Evolutionary conservation across 2,888 invertebrate species (phyloP), one percentile per base, ranked within the genome.

Genomic region (Andrena camellia): DNA sequence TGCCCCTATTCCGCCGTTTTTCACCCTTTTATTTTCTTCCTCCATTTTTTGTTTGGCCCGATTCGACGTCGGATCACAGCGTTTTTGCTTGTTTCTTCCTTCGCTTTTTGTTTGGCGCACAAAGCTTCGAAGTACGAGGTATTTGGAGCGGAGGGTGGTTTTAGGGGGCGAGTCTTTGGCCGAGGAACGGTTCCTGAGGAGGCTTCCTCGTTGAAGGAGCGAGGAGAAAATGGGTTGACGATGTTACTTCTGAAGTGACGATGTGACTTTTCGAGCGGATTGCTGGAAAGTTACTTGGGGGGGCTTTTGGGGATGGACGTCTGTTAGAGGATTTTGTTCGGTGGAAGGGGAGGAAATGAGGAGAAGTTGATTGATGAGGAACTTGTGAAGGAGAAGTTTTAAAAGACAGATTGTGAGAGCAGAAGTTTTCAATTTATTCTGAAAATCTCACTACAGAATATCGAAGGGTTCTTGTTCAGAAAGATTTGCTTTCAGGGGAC

Each of bases 1-100:
- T 57, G 60, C 48, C 60, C 48, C 52, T 59, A n/a, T 79, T 57
- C 13, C 33, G 10, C 20, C 50, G 31, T 62, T 78, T 57, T 23
- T 2, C 35, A 23, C 50, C 60, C 20, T 31, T 33, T 23, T 4
- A 31, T 64, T 33, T 54, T 6, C 8, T n/a, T n/a, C 54, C 64
- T 54, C 23, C 26, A n/a, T 33, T 62, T 57, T 42, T 35, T 17
- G 26, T 31, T 26, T 10, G 4, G 20, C 23, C 10, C 54, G 42
- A 64, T 31, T 31, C 42, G 52, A 52, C 59, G 29, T 23, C n/a
- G 35, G 23, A 23, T 69, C 26, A n/a, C 13, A 8, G 10, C 4
- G 2, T 13, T 57, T 42, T 23, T 8, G 31, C 29, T n/a, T 68
- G 17, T 57, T 35, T 54, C 7, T 42, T 31, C n/a, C 26, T 17